Evolutionary conservation across 2,797 vertebrate genomes (phyloP).

Genomic region (Chlorospingus flavigularis): DNA sequence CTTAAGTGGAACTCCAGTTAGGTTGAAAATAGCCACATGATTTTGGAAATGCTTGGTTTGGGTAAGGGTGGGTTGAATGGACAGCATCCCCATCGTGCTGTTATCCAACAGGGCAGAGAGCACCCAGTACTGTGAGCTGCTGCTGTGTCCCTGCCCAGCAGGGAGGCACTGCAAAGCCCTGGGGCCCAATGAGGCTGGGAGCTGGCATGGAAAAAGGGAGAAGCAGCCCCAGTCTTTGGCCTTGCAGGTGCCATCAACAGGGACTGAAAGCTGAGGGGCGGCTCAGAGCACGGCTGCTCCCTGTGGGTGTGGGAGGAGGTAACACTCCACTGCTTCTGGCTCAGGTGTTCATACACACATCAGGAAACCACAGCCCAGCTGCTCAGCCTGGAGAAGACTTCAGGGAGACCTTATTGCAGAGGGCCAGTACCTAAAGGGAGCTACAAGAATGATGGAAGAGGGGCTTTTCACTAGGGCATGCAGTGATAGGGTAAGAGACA

Average conservation of each 20-base stretch:
- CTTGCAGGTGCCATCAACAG: neutral
- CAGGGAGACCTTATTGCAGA: neutral
- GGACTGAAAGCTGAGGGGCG: no score
- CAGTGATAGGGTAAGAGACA: neutral
- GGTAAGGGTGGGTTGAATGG: neutral
- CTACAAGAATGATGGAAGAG: neutral
- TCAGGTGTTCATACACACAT: fast-evolving
- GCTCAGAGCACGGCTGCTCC: neutral
- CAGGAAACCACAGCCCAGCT: neutral
- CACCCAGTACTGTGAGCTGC: neutral
- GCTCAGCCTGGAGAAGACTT: neutral
- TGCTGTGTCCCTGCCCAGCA: neutral
- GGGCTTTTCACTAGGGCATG: neutral
- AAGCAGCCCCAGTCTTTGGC: neutral
- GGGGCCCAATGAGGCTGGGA: neutral
- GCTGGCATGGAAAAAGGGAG: neutral
- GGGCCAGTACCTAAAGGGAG: neutral
- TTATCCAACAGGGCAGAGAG: neutral
- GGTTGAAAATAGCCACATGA: neutral
- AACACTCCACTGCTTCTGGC: neutral
- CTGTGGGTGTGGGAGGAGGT: neutral
- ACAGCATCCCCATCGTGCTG: neutral
- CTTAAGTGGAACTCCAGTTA: neutral
- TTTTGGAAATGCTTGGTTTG: neutral
- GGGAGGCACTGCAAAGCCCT: fast-evolving